A percentile compares a stretch with the other conserved stretches of the same genome.
Conservation (phyloP, 2,113 vertebrate species). For the Grus americana region DNA sequence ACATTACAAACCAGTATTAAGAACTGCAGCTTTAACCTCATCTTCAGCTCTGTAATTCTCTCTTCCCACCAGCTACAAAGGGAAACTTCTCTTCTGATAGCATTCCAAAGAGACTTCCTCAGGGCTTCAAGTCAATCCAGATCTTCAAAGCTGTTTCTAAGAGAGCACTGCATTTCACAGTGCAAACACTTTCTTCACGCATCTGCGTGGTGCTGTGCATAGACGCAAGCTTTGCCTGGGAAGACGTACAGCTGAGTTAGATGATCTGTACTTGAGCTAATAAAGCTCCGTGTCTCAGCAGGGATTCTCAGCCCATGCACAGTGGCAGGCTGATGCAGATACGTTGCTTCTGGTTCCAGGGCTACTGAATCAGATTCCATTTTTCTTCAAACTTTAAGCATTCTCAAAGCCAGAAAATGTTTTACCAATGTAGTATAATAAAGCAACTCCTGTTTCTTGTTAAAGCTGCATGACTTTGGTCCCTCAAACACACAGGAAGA, state of each 20-base stretch:
- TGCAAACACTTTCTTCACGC: neutral
- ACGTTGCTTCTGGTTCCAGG: neutral
- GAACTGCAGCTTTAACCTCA: neutral
- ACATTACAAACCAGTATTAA: neutral
- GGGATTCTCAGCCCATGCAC: neutral
- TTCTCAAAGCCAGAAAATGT: neutral
- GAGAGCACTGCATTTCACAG: neutral
- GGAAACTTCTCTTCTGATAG: neutral
- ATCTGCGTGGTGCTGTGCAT: fast-evolving
- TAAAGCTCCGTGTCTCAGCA: neutral
- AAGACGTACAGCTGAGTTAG: neutral
- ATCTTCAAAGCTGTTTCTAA: neutral
- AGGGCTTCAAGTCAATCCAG: neutral
- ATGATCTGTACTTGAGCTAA: neutral
- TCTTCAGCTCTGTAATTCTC: neutral
- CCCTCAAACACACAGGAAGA: neutral
- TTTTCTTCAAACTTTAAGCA: neutral
- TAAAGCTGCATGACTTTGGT: neutral
- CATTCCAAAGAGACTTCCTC: neutral
- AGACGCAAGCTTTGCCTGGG: neutral
- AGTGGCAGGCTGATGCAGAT: neutral
- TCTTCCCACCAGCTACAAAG: neutral
- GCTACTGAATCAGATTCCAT: neutral
- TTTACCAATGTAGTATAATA: neutral
- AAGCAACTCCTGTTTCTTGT: neutral